phyloP scores from a whole-genome alignment of 1,140 invertebrate species.

The Euura saliciscinereae region DNA sequence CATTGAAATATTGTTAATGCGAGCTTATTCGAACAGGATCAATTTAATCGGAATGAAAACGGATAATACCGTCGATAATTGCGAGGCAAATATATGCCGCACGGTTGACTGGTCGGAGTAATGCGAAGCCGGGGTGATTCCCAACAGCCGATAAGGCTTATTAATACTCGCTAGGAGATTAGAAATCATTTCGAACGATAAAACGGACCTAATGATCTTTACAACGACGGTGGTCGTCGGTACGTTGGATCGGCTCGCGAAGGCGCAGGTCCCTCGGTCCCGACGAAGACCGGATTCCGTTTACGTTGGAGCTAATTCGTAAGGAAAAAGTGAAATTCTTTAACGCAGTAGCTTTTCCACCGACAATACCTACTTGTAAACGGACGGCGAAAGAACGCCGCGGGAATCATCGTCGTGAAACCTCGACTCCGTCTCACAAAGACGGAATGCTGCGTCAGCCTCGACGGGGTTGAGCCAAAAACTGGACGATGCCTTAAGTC shows the following conservation, averaged over 20 bases:
- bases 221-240: not conserved
- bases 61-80: not conserved
- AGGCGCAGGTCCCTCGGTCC: not conserved
- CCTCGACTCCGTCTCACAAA: not conserved
- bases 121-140: not conserved
- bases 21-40: not conserved
- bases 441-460: not conserved
- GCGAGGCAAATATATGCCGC: not conserved
- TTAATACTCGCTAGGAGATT: conserved; percentile 1
- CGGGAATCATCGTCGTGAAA: not conserved
- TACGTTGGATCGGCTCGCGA: not conserved
- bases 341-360: not conserved
- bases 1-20: not conserved
- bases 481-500: not conserved
- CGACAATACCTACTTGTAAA: not conserved
- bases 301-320: conserved; percentile 1
- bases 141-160: not conserved
- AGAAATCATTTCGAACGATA: not conserved
- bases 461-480: not conserved
- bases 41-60: not conserved
- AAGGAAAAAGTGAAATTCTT: not conserved
- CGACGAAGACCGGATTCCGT: conserved; percentile 3
- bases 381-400: not conserved
- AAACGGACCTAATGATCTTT: not conserved
- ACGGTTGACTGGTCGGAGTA: not conserved